Base-by-base conservation (phyloP, 2,888 invertebrate genomes). In the Eudemis profundana region DNA sequence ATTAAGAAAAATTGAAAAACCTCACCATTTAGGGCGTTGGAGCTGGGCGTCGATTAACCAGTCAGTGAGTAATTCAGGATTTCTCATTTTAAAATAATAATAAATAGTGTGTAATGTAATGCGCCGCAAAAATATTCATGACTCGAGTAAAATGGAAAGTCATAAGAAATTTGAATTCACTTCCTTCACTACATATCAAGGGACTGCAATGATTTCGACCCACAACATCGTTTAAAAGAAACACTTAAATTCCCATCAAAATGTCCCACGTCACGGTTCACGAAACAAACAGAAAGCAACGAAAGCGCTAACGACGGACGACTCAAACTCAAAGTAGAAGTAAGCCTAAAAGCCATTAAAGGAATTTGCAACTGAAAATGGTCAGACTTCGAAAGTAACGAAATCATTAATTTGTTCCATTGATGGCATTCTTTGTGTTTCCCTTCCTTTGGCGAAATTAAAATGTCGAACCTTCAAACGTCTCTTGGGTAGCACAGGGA, bases 341-440 rank as follows among this genome's bases (percentile, higher is more conserved):
- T 50, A 29, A 61, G 40, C 50, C 42, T 50, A 12, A 61, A 50
- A 61, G 17, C 60, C 60, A 61, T 61, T 61, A 61, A 17, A 19
- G 38, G 60, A 50, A 61, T 61, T 61, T 29, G 49, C 40, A 61
- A 42, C 50, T 17, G 54, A 56, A 50, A 50, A 50, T 14, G 50
- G 44, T 46, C 44, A 2, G 40, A 50, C 14, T 61, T 40, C 19
- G 44, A 23, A 23, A 50, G 60, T 40, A 49, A 44, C 57, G 40
- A 23, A 61, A 61, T 50, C 60, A 40, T 61, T 61, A 50, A 61
- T 61, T 61, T 61, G 60, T 50, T 61, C n/a, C 60, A 61, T 19
- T 50, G 40, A 19, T 40, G 60, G 60, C 60, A 61, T 61, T 61
- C 60, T 61, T 61, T 29, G 40, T 40, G 50, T 50, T 57, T 53